Evolutionary conservation across 1,140 invertebrate genomes (phyloP).

Genomic region (Hylyphantes graminicola): DNA sequence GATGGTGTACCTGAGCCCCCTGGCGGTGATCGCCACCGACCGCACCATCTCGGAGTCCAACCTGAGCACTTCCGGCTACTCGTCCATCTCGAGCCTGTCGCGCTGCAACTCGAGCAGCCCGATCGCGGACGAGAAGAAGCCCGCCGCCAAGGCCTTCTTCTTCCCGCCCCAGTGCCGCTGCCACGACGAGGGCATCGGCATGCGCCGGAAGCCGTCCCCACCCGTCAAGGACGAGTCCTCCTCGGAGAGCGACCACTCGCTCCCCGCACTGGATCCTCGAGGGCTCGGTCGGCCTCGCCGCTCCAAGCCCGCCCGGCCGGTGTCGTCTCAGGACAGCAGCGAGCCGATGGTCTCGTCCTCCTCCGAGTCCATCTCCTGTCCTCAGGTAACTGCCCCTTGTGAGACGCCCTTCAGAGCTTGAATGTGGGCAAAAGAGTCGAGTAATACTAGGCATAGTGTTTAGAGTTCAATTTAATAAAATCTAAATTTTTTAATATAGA

Average conservation of each 20-base stretch:
- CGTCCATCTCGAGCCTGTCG: conserved; percentile 82
- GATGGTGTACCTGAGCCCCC: conserved; percentile 76
- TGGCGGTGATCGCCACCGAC: conserved; percentile 78
- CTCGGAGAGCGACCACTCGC: conserved; percentile 44
- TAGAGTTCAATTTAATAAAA: too few species aligned
- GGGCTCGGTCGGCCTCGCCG: too few species aligned
- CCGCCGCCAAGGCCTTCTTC: conserved; percentile 44
- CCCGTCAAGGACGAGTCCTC: conserved; percentile 53
- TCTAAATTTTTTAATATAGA: too few species aligned
- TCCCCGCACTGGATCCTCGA: too few species aligned
- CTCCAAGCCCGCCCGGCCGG: too few species aligned
- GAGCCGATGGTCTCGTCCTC: conserved; percentile 40
- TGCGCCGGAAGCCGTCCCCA: conserved; percentile 65
- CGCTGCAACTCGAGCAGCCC: conserved; percentile 82
- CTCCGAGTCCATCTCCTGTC: not conserved
- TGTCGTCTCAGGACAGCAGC: conserved; percentile 37
- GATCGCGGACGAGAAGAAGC: conserved; percentile 65
- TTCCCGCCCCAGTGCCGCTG: conserved; percentile 54
- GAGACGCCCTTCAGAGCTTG: too few species aligned
- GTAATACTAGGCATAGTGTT: too few species aligned
- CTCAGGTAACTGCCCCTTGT: too few species aligned
- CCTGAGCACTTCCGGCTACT: conserved; percentile 83
- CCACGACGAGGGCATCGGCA: conserved; percentile 74
- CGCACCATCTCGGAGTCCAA: conserved; percentile 80
- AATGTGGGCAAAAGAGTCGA: too few species aligned